Percentiles rank a stretch among this genome's conserved stretches.
These are phyloP conservation scores for Falcaria lacertinaria DNA, from an alignment of 2,888 invertebrate genomes.

Conservation along the genomic window DNA sequence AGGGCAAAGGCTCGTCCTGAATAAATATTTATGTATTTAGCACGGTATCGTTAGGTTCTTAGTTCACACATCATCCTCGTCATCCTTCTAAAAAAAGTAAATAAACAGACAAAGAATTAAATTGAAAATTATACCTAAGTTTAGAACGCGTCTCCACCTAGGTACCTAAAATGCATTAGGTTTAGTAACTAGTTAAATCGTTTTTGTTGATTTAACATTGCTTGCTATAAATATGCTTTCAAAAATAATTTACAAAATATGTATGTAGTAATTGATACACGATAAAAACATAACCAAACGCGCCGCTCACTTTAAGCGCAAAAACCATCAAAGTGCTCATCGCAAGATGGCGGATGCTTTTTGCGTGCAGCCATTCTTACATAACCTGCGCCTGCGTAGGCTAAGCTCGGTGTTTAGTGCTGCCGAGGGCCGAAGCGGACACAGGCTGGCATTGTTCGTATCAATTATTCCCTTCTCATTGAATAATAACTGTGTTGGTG, in stretches of 20 bases:
- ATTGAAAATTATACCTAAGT: too few relatives aligned
- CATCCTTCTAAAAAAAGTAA: too few relatives aligned
- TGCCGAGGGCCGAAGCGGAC: constrained; percentile 23
- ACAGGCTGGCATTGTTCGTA: constrained; percentile 57
- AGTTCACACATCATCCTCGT: too few relatives aligned
- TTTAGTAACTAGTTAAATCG: too few relatives aligned
- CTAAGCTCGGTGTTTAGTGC: constrained; percentile 40
- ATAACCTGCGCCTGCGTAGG: constrained; percentile 39
- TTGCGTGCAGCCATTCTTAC: constrained; percentile 47
- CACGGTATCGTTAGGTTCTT: too few relatives aligned
- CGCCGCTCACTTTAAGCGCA: constrained; percentile 58
- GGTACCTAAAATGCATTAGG: constrained; percentile 24
- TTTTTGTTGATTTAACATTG: constrained; percentile 17
- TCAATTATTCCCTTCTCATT: constrained; percentile 57
- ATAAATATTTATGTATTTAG: constrained; percentile 5
- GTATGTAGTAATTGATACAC: constrained; percentile 29
- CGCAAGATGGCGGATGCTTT: constrained; percentile 65
- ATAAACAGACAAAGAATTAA: too few relatives aligned
- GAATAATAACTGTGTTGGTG: constrained; percentile 41
- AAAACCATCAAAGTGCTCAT: constrained; percentile 58
- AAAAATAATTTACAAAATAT: constrained; percentile 33
- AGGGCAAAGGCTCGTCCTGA: constrained; percentile 67
- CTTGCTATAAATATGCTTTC: constrained; percentile 23
- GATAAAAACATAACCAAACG: constrained; percentile 35
- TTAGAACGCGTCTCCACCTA: too few relatives aligned